Percentiles rank a stretch among this genome's conserved stretches.
Conservation (phyloP, 2,113 vertebrate genomes). For the Cynocephalus volans region DNA sequence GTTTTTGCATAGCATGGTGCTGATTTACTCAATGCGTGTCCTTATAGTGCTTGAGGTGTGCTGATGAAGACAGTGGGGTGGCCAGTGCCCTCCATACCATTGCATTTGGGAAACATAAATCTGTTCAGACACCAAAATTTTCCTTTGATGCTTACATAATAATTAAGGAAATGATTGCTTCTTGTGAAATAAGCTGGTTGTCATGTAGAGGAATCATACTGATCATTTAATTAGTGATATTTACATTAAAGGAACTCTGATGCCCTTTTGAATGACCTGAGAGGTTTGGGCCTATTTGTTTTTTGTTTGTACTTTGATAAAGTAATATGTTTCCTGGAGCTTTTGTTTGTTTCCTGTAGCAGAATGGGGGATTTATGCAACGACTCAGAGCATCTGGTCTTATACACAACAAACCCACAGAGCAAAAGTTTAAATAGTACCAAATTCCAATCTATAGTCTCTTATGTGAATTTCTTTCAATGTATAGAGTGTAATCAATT, state of each 20-base stretch:
- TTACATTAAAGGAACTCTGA: not conserved
- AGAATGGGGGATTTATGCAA: not conserved
- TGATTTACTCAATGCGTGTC: not conserved
- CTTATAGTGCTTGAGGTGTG: not conserved
- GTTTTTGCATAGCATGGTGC: not conserved
- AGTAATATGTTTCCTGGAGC: not conserved
- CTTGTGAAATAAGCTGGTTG: not conserved
- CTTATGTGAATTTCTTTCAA: not conserved
- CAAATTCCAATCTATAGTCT: not conserved
- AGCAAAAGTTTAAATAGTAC: not conserved
- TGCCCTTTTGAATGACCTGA: not conserved
- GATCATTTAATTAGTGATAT: not conserved
- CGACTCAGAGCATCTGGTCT: not conserved
- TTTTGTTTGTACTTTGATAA: constrained; percentile 37
- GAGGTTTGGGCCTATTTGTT: not conserved
- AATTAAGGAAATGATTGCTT: not conserved
- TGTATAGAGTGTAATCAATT: not conserved
- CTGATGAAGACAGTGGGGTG: not conserved
- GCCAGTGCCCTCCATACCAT: not conserved
- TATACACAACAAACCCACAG: not conserved
- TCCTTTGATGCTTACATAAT: not conserved
- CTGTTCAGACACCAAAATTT: not conserved
- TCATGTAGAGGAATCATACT: not conserved
- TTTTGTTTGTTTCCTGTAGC: constrained; percentile 15
- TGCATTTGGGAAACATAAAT: not conserved